Evolutionary conservation across 1,140 invertebrate species (phyloP).

Genomic region (Diorhabda carinulata): DNA sequence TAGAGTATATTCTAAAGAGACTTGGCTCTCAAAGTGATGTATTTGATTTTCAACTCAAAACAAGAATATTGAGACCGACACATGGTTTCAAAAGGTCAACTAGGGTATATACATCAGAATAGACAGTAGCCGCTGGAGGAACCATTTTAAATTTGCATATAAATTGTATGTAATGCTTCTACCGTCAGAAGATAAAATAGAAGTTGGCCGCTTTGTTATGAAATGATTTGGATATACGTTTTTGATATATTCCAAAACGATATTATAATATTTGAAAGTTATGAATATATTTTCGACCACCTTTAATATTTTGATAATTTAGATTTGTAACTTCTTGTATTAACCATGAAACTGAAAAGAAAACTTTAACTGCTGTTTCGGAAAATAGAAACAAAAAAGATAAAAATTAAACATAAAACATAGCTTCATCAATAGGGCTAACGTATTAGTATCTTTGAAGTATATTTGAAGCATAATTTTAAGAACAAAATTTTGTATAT

Average conservation of each 20-base stretch:
- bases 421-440: too few relatives aligned
- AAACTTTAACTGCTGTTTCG: too few relatives aligned
- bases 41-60: neutral
- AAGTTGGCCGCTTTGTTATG: conserved; percentile 11
- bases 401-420: too few relatives aligned
- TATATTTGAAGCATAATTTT: too few relatives aligned
- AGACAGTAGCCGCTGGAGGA: conserved; percentile 4
- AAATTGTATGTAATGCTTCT: conserved; percentile 10
- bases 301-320: too few relatives aligned
- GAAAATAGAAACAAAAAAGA: too few relatives aligned
- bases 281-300: too few relatives aligned
- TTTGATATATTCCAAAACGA: conserved; percentile 8
- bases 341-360: too few relatives aligned
- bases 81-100: conserved; percentile 9
- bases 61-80: conserved; percentile 2
- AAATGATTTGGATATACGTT: conserved; percentile 7
- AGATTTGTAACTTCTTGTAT: too few relatives aligned
- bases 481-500: too few relatives aligned
- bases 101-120: conserved; percentile 1
- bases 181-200: conserved; percentile 9
- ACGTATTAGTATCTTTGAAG: too few relatives aligned
- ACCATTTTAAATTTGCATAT: conserved; percentile 13
- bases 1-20: too few relatives aligned
- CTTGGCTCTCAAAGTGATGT: neutral
- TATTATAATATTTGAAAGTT: neutral